Conservation (phyloP, 2,888 invertebrate genomes). For the Cephus runcator region DNA sequence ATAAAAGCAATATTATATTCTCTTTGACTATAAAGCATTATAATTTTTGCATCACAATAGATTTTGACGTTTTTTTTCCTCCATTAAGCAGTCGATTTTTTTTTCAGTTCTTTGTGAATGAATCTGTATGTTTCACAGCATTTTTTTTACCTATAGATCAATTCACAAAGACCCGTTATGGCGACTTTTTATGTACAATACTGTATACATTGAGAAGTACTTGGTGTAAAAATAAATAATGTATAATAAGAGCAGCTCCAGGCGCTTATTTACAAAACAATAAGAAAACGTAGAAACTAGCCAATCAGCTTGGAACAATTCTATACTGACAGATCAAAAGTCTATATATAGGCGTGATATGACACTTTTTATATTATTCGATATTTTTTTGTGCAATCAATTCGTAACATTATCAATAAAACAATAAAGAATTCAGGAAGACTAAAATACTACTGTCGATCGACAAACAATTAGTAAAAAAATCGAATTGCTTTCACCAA, state of each 20-base stretch:
- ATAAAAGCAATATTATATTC: no score
- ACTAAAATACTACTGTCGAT: no score
- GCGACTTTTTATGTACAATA: neutral
- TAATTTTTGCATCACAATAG: no score
- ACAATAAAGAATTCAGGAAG: no score
- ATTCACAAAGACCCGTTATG: neutral
- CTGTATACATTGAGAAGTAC: neutral
- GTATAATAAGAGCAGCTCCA: neutral
- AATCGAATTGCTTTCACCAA: no score
- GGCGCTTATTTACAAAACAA: constrained; percentile 4
- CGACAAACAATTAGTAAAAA: no score
- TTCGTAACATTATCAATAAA: no score
- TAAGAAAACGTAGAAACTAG: constrained; percentile 1
- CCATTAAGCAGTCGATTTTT: no score
- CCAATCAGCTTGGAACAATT: constrained; percentile 1
- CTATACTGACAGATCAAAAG: neutral
- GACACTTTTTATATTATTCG: neutral
- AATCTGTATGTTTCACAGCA: neutral
- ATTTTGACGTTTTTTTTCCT: no score
- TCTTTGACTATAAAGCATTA: no score
- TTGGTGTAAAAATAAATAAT: neutral
- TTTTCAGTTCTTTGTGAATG: no score
- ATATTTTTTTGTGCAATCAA: neutral
- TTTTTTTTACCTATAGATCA: neutral
- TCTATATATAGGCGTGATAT: neutral